Percentiles rank a stretch among this genome's conserved stretches.
phyloP scores from a whole-genome alignment of 2,113 vertebrate genomes.

The Rissa tridactyla region DNA sequence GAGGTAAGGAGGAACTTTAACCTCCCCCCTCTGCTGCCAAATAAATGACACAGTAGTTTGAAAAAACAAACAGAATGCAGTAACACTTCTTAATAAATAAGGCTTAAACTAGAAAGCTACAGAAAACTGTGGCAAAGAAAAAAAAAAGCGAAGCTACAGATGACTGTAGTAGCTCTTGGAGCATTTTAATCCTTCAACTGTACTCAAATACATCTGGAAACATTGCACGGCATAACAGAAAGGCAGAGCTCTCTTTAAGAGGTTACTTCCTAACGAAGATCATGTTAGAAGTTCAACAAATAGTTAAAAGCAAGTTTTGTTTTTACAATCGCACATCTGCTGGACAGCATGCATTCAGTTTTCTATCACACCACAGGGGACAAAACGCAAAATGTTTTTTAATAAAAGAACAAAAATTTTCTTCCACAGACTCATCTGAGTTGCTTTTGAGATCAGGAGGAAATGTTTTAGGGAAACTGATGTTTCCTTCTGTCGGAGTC shows the following conservation, averaged over 20 bases:
- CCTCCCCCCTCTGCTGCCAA: slow-evolving; percentile 16
- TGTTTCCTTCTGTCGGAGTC: not conserved
- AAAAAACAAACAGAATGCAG: not conserved
- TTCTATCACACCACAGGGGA: not conserved
- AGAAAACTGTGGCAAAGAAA: not conserved
- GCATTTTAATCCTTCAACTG: not conserved
- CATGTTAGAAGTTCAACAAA: not conserved
- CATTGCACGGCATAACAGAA: not conserved
- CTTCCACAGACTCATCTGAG: not conserved
- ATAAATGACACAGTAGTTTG: not conserved
- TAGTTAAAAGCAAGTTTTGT: not conserved
- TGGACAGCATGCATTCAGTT: not conserved
- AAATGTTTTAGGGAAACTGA: not conserved
- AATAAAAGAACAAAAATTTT: not conserved
- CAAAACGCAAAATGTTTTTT: not conserved
- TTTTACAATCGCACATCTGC: not conserved
- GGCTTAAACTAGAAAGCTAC: not conserved
- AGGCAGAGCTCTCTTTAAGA: not conserved
- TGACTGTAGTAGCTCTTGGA: not conserved
- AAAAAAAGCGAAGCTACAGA: not conserved
- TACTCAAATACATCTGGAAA: not conserved
- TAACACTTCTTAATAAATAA: not conserved
- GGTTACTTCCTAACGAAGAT: not conserved
- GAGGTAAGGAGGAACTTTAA: slow-evolving; percentile 37
- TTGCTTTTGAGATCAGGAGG: not conserved